These are phyloP conservation scores for Propsilocerus akamusi DNA, from an alignment of 1,140 invertebrate genomes.

Conservation along the genomic window DNA sequence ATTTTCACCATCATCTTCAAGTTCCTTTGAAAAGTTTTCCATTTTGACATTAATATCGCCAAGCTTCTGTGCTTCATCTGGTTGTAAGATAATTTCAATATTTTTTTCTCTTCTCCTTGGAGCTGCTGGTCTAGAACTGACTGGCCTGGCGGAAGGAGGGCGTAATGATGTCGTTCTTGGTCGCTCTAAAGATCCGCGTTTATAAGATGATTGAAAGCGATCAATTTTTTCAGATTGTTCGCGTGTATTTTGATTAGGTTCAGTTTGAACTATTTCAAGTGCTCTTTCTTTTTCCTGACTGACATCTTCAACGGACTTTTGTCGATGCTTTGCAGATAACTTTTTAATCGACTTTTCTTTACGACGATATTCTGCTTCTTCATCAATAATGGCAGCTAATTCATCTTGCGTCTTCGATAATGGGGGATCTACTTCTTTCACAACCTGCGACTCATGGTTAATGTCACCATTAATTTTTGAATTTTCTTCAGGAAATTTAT, in stretches of 20 bases:
- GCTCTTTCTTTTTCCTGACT: not conserved
- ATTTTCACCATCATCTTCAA: constrained; percentile 34
- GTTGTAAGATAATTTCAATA: constrained; percentile 29
- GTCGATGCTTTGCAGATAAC: not conserved
- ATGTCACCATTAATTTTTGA: not conserved
- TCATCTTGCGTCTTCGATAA: not conserved
- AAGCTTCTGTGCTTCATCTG: constrained; percentile 26
- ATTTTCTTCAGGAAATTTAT: not conserved
- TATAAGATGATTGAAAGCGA: not conserved
- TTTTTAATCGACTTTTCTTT: constrained; percentile 6
- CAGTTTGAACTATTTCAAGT: not conserved
- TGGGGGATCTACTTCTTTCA: not conserved
- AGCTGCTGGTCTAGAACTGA: constrained; percentile 57
- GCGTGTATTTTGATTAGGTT: no score
- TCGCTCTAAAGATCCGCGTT: constrained; percentile 7
- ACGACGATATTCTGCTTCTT: constrained; percentile 4
- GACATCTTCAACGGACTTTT: not conserved
- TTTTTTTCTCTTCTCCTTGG: constrained; percentile 41
- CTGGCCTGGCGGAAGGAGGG: constrained; percentile 47
- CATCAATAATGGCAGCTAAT: constrained; percentile 6
- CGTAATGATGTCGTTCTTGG: constrained; percentile 31
- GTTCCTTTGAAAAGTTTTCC: constrained; percentile 37
- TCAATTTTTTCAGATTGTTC: not conserved
- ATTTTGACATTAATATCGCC: constrained; percentile 48
- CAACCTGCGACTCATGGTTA: not conserved